Conservation (phyloP, 2,113 vertebrate genomes). For the Percopsis transmontana region DNA sequence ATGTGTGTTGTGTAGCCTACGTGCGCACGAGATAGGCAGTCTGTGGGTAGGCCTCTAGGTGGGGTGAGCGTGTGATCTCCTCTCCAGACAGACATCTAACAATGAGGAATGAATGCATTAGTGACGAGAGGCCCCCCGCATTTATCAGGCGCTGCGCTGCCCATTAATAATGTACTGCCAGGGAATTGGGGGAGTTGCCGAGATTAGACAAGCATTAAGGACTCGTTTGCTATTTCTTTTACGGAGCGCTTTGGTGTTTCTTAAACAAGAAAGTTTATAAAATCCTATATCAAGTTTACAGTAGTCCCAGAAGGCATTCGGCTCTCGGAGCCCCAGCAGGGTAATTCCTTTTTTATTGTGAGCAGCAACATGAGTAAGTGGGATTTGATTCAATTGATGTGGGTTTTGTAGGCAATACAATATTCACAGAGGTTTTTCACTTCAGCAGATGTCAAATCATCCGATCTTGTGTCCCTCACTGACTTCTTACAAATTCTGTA, state of each 20-base stretch:
- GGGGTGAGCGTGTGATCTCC: slow-evolving; percentile 27
- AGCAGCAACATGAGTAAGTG: not conserved
- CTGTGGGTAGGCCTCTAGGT: not conserved
- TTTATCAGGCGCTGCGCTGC: slow-evolving; percentile 58
- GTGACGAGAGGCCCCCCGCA: slow-evolving; percentile 52
- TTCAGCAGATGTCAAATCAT: not conserved
- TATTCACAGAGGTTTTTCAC: not conserved
- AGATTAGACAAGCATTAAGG: slow-evolving; percentile 71
- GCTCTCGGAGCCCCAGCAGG: not conserved
- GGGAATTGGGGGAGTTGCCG: slow-evolving; percentile 57
- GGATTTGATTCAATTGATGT: not conserved
- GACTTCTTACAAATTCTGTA: no score
- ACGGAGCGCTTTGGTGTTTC: slow-evolving; percentile 57
- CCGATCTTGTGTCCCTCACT: no score
- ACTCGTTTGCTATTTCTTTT: slow-evolving; percentile 64
- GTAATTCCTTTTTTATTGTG: slow-evolving; percentile 21
- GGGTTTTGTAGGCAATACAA: not conserved
- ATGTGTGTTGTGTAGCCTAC: not conserved
- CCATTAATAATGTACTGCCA: slow-evolving; percentile 73
- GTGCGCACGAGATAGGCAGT: not conserved
- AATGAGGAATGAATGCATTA: slow-evolving; percentile 72
- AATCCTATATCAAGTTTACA: slow-evolving; percentile 40
- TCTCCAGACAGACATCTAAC: slow-evolving; percentile 58
- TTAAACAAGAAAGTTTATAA: slow-evolving; percentile 51
- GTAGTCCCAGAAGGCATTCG: slow-evolving; percentile 11